These are phyloP conservation scores for Spea hammondii DNA, from an alignment of 2,797 vertebrate species.

Conservation along the genomic window DNA sequence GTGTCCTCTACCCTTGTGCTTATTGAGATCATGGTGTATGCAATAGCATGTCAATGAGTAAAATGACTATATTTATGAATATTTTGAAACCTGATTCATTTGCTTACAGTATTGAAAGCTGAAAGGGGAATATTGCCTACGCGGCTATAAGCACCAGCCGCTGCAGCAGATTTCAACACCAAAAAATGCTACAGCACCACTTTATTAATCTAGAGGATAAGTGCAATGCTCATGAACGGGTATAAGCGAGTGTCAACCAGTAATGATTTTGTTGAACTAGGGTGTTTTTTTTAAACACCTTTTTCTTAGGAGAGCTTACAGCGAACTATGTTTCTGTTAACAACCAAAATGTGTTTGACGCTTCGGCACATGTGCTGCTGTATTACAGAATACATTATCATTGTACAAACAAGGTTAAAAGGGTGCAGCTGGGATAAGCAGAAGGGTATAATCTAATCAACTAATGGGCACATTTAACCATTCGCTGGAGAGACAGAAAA, in stretches of 20 bases:
- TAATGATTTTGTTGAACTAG: slow-evolving; percentile 33
- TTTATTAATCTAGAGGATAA: slow-evolving; percentile 29
- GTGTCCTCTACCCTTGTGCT: not conserved
- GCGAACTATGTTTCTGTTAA: slow-evolving; percentile 28
- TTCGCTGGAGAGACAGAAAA: not conserved
- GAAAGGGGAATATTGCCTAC: not conserved
- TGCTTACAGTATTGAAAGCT: not conserved
- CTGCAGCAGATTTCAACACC: slow-evolving; percentile 11
- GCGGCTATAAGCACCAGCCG: slow-evolving; percentile 12
- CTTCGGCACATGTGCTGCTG: slow-evolving; percentile 31
- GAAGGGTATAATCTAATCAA: slow-evolving; percentile 46
- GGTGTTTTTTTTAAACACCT: slow-evolving; percentile 17
- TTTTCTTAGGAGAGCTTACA: slow-evolving; percentile 19
- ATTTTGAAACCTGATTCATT: not conserved
- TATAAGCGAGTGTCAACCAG: slow-evolving; percentile 32
- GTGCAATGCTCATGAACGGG: slow-evolving; percentile 14
- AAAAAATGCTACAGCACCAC: slow-evolving; percentile 24
- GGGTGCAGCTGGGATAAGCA: slow-evolving; percentile 44
- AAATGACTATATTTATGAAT: not conserved
- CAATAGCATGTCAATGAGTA: not conserved
- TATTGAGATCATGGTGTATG: not conserved
- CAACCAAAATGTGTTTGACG: slow-evolving; percentile 22
- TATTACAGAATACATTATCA: slow-evolving; percentile 42
- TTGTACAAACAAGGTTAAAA: slow-evolving; percentile 43
- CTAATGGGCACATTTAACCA: slow-evolving; percentile 39